Percentiles rank a stretch among this genome's conserved stretches.
These are phyloP conservation scores for Condylostylus longicornis DNA, from an alignment of 1,140 invertebrate genomes.

Conservation along the genomic window DNA sequence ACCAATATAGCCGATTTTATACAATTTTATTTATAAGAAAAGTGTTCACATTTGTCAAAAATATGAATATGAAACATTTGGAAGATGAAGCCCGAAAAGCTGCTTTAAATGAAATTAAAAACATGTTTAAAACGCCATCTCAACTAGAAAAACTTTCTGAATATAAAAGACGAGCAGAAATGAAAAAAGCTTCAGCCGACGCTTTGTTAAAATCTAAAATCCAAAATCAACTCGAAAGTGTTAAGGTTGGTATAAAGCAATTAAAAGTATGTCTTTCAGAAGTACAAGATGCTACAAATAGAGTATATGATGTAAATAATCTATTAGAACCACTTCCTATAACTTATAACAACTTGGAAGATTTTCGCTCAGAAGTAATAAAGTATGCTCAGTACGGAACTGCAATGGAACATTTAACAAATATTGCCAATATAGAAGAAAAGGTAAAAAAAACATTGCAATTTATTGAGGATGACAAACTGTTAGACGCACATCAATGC, in stretches of 20 bases:
- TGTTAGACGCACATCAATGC: conserved; percentile 88
- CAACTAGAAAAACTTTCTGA: conserved; percentile 78
- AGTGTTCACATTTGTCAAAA: no score
- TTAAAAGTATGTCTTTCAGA: conserved; percentile 69
- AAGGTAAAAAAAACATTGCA: conserved; percentile 89
- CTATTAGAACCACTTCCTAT: conserved; percentile 49
- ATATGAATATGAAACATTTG: conserved; percentile 62
- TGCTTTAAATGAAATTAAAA: conserved; percentile 81
- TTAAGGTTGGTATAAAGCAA: conserved; percentile 83
- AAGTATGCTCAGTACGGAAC: conserved; percentile 90
- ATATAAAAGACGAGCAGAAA: conserved; percentile 17
- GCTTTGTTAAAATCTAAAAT: conserved; percentile 94
- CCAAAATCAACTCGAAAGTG: conserved; percentile 94
- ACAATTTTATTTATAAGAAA: no score
- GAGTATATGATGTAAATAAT: conserved; percentile 53
- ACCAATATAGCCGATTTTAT: no score
- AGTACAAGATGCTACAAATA: conserved; percentile 55
- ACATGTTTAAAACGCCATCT: conserved; percentile 84
- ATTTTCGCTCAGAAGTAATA: conserved; percentile 83
- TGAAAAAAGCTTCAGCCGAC: conserved; percentile 91
- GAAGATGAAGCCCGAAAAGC: conserved; percentile 71
- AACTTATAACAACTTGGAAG: conserved; percentile 61
- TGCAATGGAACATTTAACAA: conserved; percentile 94
- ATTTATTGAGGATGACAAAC: conserved; percentile 87
- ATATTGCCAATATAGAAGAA: conserved; percentile 95